Conservation (phyloP, 2,888 invertebrate species). For the Anticlea derivata region DNA sequence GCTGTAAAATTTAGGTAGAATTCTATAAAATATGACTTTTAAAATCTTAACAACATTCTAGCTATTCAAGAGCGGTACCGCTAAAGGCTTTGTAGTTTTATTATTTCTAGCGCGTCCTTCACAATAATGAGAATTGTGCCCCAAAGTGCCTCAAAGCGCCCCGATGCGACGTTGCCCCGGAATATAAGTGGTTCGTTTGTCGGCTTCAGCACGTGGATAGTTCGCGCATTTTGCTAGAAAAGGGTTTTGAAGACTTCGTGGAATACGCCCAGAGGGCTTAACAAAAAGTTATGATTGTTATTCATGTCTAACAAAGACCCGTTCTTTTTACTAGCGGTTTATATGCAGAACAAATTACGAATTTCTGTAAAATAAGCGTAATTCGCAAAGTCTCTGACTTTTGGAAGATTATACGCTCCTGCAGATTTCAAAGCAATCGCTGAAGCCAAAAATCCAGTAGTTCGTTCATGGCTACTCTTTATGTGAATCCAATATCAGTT, state of each 20-base stretch:
- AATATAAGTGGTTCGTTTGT: constrained; percentile 52
- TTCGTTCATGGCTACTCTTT: constrained; percentile 35
- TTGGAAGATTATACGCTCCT: constrained; percentile 51
- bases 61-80: constrained; percentile 56
- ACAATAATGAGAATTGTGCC: constrained; percentile 57
- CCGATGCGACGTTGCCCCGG: constrained; percentile 1
- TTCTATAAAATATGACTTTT: constrained; percentile 71
- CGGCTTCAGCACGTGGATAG: constrained; percentile 67
- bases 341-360: constrained; percentile 29
- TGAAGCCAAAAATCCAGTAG: constrained; percentile 54
- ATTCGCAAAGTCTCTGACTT: constrained; percentile 29
- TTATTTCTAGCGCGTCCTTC: constrained; percentile 67
- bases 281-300: constrained; percentile 47
- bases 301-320: constrained; percentile 48
- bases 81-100: constrained; percentile 61
- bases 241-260: constrained; percentile 62
- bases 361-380: constrained; percentile 38
- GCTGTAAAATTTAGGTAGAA: constrained; percentile 64
- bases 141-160: constrained; percentile 38
- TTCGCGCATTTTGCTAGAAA: constrained; percentile 59
- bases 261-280: constrained; percentile 49
- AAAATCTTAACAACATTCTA: constrained; percentile 61
- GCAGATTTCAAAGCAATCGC: constrained; percentile 55
- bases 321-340: constrained; percentile 45
- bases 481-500: constrained; percentile 39